Evolutionary conservation across 2,888 invertebrate species (phyloP).

Genomic region (Meiosimyza decipiens): DNA sequence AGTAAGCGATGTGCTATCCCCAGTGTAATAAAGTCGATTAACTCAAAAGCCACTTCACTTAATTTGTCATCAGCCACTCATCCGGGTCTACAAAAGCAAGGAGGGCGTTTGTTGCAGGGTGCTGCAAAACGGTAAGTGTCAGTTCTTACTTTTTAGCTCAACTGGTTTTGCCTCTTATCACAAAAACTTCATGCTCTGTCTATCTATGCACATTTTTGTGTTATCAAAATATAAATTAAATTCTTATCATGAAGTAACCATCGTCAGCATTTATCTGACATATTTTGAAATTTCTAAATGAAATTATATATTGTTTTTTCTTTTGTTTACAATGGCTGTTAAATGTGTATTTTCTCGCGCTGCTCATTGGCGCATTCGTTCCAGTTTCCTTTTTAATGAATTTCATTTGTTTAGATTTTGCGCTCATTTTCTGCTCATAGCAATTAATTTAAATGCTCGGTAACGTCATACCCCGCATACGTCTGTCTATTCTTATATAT

Average conservation of each 20-base stretch:
- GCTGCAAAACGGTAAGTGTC: constrained; percentile 60
- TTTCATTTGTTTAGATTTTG: constrained; percentile 6
- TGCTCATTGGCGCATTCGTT: constrained; percentile 25
- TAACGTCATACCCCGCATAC: not conserved
- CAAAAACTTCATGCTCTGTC: not conserved
- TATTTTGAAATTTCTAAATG: not conserved
- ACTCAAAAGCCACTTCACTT: not conserved
- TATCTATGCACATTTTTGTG: not conserved
- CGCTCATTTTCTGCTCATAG: constrained; percentile 7
- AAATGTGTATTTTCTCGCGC: not conserved
- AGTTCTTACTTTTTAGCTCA: not conserved
- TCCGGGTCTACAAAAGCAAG: constrained; percentile 47
- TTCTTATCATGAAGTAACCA: too few species aligned
- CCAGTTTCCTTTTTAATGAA: constrained; percentile 11
- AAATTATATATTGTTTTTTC: not conserved
- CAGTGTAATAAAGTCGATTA: constrained; percentile 15
- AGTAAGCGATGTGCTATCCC: not conserved
- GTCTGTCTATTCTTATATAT: not conserved
- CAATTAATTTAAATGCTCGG: not conserved
- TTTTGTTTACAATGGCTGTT: not conserved
- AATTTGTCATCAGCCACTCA: constrained; percentile 42
- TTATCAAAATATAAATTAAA: too few species aligned
- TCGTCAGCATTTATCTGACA: constrained; percentile 4
- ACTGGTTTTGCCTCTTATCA: not conserved
- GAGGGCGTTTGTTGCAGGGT: constrained; percentile 50